Percentiles rank a stretch among this genome's conserved stretches.
Evolutionary conservation across 1,140 invertebrate species (phyloP).

Genomic region (Trachymyrmex cornetzi): DNA sequence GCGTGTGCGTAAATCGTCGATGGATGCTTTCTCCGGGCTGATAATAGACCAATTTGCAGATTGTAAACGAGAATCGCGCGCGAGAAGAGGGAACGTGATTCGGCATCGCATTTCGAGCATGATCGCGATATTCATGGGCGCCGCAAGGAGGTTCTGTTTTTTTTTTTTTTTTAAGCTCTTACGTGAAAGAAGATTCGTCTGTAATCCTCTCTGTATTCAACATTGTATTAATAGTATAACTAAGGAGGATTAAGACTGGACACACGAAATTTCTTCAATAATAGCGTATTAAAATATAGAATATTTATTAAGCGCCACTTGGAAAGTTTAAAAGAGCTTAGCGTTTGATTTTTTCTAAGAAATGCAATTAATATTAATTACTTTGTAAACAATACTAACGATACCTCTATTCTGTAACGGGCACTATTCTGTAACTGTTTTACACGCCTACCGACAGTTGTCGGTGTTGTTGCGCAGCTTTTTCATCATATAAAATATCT

Average conservation of each 20-base stretch:
- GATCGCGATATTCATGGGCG: conserved; percentile 43
- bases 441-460: too few species aligned
- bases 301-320: neutral
- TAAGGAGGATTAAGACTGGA: neutral
- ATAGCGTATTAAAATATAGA: neutral
- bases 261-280: neutral
- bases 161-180: neutral
- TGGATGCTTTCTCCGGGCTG: conserved; percentile 37
- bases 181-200: neutral
- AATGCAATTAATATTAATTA: neutral
- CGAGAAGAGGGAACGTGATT: conserved; percentile 45
- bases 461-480: too few species aligned
- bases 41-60: conserved; percentile 68
- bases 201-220: neutral
- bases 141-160: neutral
- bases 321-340: neutral
- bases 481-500: too few species aligned
- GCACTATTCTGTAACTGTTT: too few species aligned
- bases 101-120: conserved; percentile 40
- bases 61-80: conserved; percentile 67
- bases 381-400: neutral
- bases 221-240: neutral
- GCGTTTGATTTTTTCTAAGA: neutral
- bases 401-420: too few species aligned
- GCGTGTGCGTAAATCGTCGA: conserved; percentile 57